Evolutionary conservation across 2,113 vertebrate genomes (phyloP).

Genomic region (Kryptolebias marmoratus): DNA sequence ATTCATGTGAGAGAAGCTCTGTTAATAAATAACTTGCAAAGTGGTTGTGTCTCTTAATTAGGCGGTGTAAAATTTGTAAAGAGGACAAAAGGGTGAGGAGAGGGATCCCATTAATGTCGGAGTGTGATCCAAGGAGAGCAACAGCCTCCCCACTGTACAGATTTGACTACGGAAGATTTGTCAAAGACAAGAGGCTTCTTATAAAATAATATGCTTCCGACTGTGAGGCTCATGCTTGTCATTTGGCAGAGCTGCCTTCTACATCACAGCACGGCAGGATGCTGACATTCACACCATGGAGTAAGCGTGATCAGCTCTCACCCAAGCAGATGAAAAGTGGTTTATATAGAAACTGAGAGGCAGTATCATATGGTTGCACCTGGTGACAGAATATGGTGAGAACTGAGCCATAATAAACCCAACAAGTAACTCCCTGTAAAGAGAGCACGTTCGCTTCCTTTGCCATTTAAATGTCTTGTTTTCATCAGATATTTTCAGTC

Average conservation of each 20-base stretch:
- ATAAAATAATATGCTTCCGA: constrained; percentile 65
- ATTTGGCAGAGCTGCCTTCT: constrained; percentile 69
- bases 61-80: constrained; percentile 40
- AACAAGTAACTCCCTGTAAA: constrained; percentile 51
- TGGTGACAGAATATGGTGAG: constrained; percentile 68
- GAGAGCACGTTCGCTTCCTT: constrained; percentile 34
- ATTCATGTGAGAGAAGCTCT: constrained; percentile 28
- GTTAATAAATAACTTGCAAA: constrained; percentile 34
- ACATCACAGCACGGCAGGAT: constrained; percentile 67
- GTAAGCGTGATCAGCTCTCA: constrained; percentile 76
- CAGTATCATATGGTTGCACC: constrained; percentile 78
- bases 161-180: constrained; percentile 59
- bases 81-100: constrained; percentile 44
- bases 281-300: constrained; percentile 77
- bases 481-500: constrained; percentile 32
- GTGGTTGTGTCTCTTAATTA: constrained; percentile 40
- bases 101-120: constrained; percentile 48
- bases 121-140: constrained; percentile 53
- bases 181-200: constrained; percentile 67
- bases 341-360: constrained; percentile 80
- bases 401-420: constrained; percentile 61
- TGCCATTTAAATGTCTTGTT: constrained; percentile 37
- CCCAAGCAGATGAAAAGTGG: constrained; percentile 72
- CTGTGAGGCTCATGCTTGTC: constrained; percentile 62
- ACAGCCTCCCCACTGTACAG: constrained; percentile 33